Conservation (phyloP, 2,888 invertebrate genomes). For the Diarsia brunnea region DNA sequence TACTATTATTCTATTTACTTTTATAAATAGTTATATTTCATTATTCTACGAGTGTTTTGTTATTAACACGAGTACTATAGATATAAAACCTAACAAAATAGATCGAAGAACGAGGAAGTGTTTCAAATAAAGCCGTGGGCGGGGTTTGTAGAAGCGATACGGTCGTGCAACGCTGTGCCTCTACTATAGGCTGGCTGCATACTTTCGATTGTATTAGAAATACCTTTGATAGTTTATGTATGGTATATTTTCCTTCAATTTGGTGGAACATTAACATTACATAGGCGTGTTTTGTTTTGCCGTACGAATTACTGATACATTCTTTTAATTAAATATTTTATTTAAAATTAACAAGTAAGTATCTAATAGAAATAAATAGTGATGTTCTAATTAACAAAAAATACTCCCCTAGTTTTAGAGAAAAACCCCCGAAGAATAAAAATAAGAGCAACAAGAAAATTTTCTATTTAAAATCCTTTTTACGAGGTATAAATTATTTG, state of each 20-base stretch:
- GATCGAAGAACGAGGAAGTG: constrained; percentile 82
- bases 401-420: not conserved
- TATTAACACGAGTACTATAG: constrained; percentile 33
- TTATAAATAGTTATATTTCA: not conserved
- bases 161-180: constrained; percentile 76
- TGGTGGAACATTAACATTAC: not conserved
- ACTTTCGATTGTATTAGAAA: constrained; percentile 49
- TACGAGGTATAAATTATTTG: too few relatives aligned
- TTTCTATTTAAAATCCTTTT: not conserved
- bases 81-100: constrained; percentile 56
- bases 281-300: not conserved
- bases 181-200: constrained; percentile 70
- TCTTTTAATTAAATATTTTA: not conserved
- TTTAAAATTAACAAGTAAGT: too few relatives aligned
- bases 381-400: not conserved
- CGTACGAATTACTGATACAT: not conserved
- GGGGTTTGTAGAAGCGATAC: constrained; percentile 81
- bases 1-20: too few relatives aligned
- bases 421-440: not conserved
- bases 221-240: not conserved
- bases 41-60: constrained; percentile 12
- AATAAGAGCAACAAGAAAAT: not conserved
- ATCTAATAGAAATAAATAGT: not conserved
- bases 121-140: constrained; percentile 80
- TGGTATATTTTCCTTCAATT: not conserved